Evolutionary conservation across 2,888 invertebrate species (phyloP).

Genomic region (Ophion costatus): DNA sequence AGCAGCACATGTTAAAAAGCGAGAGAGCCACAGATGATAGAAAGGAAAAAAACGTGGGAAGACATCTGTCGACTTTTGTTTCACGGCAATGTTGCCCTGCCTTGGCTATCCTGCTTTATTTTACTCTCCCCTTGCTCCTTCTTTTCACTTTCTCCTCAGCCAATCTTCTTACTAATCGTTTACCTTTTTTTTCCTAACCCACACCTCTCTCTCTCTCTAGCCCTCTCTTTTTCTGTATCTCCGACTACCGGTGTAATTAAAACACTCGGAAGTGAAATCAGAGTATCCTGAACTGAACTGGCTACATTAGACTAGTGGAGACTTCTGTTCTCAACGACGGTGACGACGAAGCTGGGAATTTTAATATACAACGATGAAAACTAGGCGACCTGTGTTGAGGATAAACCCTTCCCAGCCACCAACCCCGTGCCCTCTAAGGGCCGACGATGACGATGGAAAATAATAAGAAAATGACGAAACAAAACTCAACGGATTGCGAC

Average conservation of each 20-base stretch:
- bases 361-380: constrained; percentile 57
- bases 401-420: background rate
- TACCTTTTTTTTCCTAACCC: constrained; percentile 62
- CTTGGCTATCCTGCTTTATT: constrained; percentile 26
- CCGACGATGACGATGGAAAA: constrained; percentile 45
- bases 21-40: constrained; percentile 70
- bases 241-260: constrained; percentile 78
- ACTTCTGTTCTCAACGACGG: constrained; percentile 41
- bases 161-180: constrained; percentile 66
- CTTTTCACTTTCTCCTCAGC: constrained; percentile 60
- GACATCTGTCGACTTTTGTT: constrained; percentile 78
- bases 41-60: constrained; percentile 79
- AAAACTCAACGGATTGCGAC: constrained; percentile 46
- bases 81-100: constrained; percentile 28
- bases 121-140: constrained; percentile 54
- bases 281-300: constrained; percentile 38
- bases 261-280: constrained; percentile 78
- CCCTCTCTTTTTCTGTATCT: constrained; percentile 59
- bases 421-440: background rate
- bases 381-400: constrained; percentile 37
- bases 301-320: constrained; percentile 30
- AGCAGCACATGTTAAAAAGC: constrained; percentile 76
- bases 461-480: constrained; percentile 61
- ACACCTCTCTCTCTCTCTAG: constrained; percentile 32
- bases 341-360: constrained; percentile 38